Base-by-base conservation (phyloP, 2,113 vertebrate genomes). In the Alexandromys fortis region DNA sequence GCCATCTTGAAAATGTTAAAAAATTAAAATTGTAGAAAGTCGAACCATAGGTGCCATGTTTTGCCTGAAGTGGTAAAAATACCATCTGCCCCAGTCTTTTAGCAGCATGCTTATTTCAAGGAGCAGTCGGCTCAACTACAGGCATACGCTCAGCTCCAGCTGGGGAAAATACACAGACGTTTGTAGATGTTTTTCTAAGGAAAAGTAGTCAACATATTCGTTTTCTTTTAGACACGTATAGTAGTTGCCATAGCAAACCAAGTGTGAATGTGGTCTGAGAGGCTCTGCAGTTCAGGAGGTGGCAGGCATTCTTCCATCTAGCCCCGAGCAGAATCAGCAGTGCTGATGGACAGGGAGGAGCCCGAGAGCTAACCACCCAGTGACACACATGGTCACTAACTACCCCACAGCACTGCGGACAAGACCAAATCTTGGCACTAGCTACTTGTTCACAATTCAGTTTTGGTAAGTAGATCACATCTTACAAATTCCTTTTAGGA, bases 31-130 rank as follows among this genome's bases (percentile, higher is more conserved):
- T 95, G 97, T 94, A 96, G 91, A 96, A 97, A 98, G 92, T 92
- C 75, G 52, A 88, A 95, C 96, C 95, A 96, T 89, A 91, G 97
- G 79, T 78, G 97, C 93, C 95, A 95, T 91, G 91, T 98, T 98
- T 97, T 97, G 98, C 98, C 97, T 96, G 73, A 81, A 96, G 95
- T 94, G 96, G 95, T 91, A 97, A 96, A 96, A 96, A 98, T 93
- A 97, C 97, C 98, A 98, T 97, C 97, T 98, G 97, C 86, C 96
- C 45, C 93, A 47, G 86, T 94, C 96, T 97, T 47, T 86, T 79
- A 97, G 89, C 98, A 97, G 91, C 89, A 94, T 49, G 93, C 93
- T 72, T 75, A 79, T 90, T 98, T 98, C 96, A 94, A 97, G 95
- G 1, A 97, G 96, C 97, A 96, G 96, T 68, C 68, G 97, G 92